Evolutionary conservation across 2,888 invertebrate species (phyloP).

Genomic region (Drosophila barbarae): DNA sequence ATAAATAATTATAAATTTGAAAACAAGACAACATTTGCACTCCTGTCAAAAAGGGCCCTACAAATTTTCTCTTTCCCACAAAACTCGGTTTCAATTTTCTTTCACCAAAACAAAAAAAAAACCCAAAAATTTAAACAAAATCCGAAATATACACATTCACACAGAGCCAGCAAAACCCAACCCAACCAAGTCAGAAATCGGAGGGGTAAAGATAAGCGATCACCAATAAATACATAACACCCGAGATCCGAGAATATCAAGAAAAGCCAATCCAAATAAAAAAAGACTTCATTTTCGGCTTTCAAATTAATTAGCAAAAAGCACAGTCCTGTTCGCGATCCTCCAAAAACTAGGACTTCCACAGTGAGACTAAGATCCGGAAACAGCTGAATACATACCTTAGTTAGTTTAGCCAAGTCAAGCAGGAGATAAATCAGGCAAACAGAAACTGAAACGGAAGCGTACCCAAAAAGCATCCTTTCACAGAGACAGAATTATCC

Average conservation of each 20-base stretch:
- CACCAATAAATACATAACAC: not conserved
- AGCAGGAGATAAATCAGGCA: not conserved
- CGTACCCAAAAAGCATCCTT: no score
- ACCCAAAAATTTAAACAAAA: conserved; percentile 43
- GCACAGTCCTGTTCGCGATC: not conserved
- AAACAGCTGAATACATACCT: not conserved
- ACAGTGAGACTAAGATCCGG: not conserved
- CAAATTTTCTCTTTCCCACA: conserved; percentile 44
- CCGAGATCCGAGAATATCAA: not conserved
- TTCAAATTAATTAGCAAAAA: not conserved
- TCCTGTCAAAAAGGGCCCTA: conserved; percentile 32
- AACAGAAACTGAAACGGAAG: not conserved
- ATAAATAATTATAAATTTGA: no score
- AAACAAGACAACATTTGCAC: conserved; percentile 31
- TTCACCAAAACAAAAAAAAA: conserved; percentile 42
- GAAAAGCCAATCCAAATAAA: no score
- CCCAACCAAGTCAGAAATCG: conserved; percentile 1
- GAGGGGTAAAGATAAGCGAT: conserved; percentile 4
- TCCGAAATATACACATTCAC: conserved; percentile 46
- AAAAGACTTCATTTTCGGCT: not conserved
- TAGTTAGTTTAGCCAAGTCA: no score
- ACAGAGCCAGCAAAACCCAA: conserved; percentile 35
- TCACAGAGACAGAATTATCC: conserved; percentile 1
- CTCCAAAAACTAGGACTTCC: not conserved
- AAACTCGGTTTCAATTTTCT: conserved; percentile 52